Conservation (phyloP, 2,797 vertebrate species). For the Eidolon dupreanum region DNA sequence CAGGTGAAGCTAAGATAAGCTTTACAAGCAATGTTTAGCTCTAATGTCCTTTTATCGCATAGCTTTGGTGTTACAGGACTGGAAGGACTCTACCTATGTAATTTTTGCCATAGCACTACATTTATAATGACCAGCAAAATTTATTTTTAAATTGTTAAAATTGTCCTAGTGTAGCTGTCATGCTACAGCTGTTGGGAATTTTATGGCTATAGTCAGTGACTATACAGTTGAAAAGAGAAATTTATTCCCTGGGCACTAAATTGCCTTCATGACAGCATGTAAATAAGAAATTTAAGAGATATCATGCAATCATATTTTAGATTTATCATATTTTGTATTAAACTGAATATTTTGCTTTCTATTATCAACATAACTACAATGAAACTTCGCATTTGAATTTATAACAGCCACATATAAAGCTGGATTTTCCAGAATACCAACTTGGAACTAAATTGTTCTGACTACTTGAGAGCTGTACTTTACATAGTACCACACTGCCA, state of each 20-base stretch:
- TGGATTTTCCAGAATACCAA: constrained; percentile 44
- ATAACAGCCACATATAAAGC: constrained; percentile 61
- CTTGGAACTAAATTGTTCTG: constrained; percentile 76
- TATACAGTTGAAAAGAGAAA: constrained; percentile 70
- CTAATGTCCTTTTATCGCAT: not conserved
- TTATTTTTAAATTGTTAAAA: constrained; percentile 78
- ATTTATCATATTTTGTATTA: constrained; percentile 68
- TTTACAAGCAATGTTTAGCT: constrained; percentile 19
- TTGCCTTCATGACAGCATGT: constrained; percentile 71
- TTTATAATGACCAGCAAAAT: constrained; percentile 72
- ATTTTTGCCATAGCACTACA: constrained; percentile 31
- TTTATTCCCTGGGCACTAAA: constrained; percentile 59
- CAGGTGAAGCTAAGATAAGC: not conserved
- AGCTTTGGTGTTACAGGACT: not conserved
- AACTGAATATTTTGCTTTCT: constrained; percentile 65
- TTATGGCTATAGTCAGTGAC: constrained; percentile 69
- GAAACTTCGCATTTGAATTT: constrained; percentile 43
- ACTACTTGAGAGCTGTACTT: constrained; percentile 69
- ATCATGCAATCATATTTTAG: constrained; percentile 66
- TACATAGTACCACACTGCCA: constrained; percentile 64
- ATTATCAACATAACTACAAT: constrained; percentile 59
- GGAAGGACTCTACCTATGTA: not conserved
- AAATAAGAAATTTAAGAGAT: constrained; percentile 68
- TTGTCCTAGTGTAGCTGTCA: constrained; percentile 57
- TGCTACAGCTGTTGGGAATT: constrained; percentile 66